A percentile compares a stretch with the other conserved stretches of the same genome.
phyloP scores from a whole-genome alignment of 2,888 invertebrate species.

The Galerucella nymphaeae region DNA sequence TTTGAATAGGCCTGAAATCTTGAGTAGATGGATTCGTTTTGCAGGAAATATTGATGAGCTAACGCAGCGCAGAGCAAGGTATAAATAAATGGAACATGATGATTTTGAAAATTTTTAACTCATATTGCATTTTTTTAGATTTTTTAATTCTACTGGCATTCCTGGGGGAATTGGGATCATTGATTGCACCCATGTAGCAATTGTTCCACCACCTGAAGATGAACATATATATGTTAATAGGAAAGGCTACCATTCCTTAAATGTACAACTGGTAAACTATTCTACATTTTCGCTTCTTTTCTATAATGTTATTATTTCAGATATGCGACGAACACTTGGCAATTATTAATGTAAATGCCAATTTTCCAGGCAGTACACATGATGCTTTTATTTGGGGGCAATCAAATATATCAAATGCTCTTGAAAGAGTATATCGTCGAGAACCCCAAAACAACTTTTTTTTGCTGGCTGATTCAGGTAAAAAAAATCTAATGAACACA shows the following conservation, averaged over 20 bases:
- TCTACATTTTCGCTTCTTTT: not conserved
- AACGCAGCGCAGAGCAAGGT: too few relatives aligned
- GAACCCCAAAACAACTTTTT: slow-evolving; percentile 18
- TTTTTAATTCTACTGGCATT: slow-evolving; percentile 11
- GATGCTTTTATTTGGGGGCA: too few relatives aligned
- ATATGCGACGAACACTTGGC: not conserved
- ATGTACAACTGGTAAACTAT: slow-evolving; percentile 16
- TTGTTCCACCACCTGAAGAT: too few relatives aligned
- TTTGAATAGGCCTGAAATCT: not conserved
- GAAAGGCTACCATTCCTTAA: too few relatives aligned
- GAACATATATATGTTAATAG: too few relatives aligned
- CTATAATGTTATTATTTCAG: slow-evolving; percentile 8
- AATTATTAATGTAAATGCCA: too few relatives aligned
- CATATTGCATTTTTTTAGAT: not conserved
- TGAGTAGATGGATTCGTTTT: too few relatives aligned
- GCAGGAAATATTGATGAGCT: too few relatives aligned
- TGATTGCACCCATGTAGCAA: not conserved
- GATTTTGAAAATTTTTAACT: slow-evolving; percentile 1
- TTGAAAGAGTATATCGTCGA: not conserved
- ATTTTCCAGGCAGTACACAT: too few relatives aligned
- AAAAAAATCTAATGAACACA: not conserved
- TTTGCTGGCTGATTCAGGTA: slow-evolving; percentile 4
- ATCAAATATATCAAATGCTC: too few relatives aligned
- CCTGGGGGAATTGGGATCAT: slow-evolving; percentile 16
- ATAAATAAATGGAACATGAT: not conserved